Base-by-base conservation (phyloP, 2,888 invertebrate species). In the Machimus rusticus region DNA sequence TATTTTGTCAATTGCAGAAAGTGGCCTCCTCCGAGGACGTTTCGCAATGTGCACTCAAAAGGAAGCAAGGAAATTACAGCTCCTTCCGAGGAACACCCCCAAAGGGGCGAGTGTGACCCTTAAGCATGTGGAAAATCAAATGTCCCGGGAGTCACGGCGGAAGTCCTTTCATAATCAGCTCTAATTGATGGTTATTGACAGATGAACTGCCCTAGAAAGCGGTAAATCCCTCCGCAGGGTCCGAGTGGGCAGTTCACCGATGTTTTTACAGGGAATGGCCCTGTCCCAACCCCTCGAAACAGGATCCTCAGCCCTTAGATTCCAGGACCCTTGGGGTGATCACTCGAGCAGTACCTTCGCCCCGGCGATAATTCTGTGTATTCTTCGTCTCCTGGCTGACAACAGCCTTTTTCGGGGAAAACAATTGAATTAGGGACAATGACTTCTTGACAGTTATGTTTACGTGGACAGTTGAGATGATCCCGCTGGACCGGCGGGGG, bases 361-460 rank as follows among this genome's bases (percentile, higher is more conserved):
- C 39, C 31, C 37, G 43, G 66, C 66, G 39, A 85, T 85, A 55
- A 57, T 87, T 87, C 55, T 87, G 85, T 84, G 84, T 74, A 77
- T 87, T 43, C 66, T 31, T 66, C 39, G 16, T 81, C 23, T 81
- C 23, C 43, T 51, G 51, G 28, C 46, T 14, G 28, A 31, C 81
- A 51, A 81, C 19, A 34, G 84, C 82, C 87, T 88, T 86, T 87
- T 87, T 82, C 77, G 23, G 55, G 74, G 51, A 66, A 39, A 51
- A 84, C 87, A 88, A 88, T 88, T 88, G 88, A 88, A 88, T 88
- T 88, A 86, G 86, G 87, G 51, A 87, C 88, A 88, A 88, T 87
- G 88, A 88, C 88, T 88, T 87, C 87, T 88, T 87, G 88, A 88
- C 88, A 88, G 88, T 87, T 88, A 82, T 87, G 87, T 87, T 88